Evolutionary conservation across 1,140 invertebrate genomes (phyloP).

Genomic region (Penaeus indicus): DNA sequence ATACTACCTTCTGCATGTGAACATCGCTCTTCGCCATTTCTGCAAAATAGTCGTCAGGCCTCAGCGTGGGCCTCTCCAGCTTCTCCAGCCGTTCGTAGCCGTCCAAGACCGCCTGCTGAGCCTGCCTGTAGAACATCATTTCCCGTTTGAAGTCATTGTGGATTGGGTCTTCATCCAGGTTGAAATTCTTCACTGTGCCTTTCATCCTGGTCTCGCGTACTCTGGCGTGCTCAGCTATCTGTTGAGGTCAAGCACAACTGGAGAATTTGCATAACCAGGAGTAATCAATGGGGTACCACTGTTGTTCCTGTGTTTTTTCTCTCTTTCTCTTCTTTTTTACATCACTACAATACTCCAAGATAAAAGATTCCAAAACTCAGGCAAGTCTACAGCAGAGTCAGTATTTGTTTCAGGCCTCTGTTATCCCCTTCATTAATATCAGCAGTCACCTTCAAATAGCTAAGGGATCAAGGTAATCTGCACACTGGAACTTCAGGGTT

Average conservation of each 20-base stretch:
- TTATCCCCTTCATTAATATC: too few species aligned
- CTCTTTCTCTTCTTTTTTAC: too few species aligned
- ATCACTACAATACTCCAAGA: too few species aligned
- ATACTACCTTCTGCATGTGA: constrained; percentile 94
- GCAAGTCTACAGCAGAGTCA: too few species aligned
- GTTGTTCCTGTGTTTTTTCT: too few species aligned
- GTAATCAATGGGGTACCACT: too few species aligned
- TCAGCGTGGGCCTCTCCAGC: constrained; percentile 82
- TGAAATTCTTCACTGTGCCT: constrained; percentile 74
- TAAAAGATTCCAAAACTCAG: too few species aligned
- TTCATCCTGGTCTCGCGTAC: constrained; percentile 75
- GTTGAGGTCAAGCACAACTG: constrained; percentile 66
- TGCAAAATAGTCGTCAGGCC: constrained; percentile 97
- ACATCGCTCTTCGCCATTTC: constrained; percentile 98
- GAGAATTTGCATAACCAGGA: too few species aligned
- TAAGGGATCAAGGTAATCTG: too few species aligned
- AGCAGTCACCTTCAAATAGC: too few species aligned
- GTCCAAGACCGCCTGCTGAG: constrained; percentile 82
- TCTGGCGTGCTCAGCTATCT: constrained; percentile 70
- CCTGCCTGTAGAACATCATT: constrained; percentile 91
- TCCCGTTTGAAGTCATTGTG: constrained; percentile 96
- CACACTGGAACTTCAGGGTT: too few species aligned
- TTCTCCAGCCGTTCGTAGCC: constrained; percentile 82
- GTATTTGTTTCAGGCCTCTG: too few species aligned
- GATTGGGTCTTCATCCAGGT: constrained; percentile 79